These are phyloP conservation scores for Dorcus parallelipipedus DNA, from an alignment of 2,888 invertebrate species.

Conservation along the genomic window DNA sequence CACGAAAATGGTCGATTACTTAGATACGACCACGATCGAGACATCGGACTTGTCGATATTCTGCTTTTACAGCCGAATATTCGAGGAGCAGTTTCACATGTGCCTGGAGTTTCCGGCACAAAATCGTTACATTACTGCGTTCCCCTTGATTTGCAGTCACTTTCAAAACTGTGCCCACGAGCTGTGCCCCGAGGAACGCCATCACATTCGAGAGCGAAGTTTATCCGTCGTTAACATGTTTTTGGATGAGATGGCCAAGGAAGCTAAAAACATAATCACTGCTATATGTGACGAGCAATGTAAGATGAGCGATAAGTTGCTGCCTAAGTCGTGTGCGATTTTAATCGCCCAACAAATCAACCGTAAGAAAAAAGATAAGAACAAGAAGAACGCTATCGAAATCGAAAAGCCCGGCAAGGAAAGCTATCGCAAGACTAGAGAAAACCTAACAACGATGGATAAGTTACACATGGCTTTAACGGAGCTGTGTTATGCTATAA, in stretches of 20 bases:
- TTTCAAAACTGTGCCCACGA: slow-evolving; percentile 98
- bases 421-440: slow-evolving; percentile 92
- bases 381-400: slow-evolving; percentile 82
- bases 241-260: slow-evolving; percentile 98
- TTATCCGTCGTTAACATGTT: slow-evolving; percentile 96
- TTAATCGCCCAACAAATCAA: slow-evolving; percentile 84
- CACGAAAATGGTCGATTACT: slow-evolving; percentile 95
- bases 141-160: slow-evolving; percentile 96
- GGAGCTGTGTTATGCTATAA: slow-evolving; percentile 94
- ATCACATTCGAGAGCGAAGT: slow-evolving; percentile 93
- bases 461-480: slow-evolving; percentile 98
- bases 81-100: slow-evolving; percentile 98
- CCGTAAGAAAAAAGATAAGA: slow-evolving; percentile 89
- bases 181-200: slow-evolving; percentile 96
- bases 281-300: slow-evolving; percentile 99
- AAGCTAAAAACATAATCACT: slow-evolving; percentile 97
- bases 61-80: slow-evolving; percentile 95
- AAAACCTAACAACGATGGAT: slow-evolving; percentile 97
- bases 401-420: slow-evolving; percentile 92
- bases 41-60: slow-evolving; percentile 97
- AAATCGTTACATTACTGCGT: slow-evolving; percentile 95
- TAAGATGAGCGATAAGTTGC: slow-evolving; percentile 89
- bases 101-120: slow-evolving; percentile 98
- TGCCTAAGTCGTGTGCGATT: slow-evolving; percentile 94
- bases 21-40: slow-evolving; percentile 95